Percentiles rank a stretch among this genome's conserved stretches.
These are phyloP conservation scores for Euzophera pinguis DNA, from an alignment of 2,888 invertebrate species.

Conservation along the genomic window DNA sequence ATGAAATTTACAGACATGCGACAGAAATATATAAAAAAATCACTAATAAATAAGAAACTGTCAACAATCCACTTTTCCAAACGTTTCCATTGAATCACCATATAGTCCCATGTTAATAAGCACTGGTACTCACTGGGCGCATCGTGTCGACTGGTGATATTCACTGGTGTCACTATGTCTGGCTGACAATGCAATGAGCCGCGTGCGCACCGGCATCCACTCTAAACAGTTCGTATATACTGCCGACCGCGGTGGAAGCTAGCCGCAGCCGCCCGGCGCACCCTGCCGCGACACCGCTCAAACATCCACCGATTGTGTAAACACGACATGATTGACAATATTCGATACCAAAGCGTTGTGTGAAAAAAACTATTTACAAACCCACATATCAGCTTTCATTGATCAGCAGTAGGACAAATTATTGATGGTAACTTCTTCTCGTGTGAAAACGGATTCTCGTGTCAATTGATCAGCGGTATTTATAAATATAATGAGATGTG, in stretches of 20 bases:
- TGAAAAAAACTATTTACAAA: slow-evolving; percentile 31
- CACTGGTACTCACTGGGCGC: slow-evolving; percentile 60
- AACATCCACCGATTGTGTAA: slow-evolving; percentile 42
- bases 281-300: slow-evolving; percentile 32
- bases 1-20: neutral
- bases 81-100: neutral
- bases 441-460: neutral
- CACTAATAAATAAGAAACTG: neutral
- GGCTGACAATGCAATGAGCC: neutral
- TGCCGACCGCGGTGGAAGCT: slow-evolving; percentile 25
- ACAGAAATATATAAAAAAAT: neutral
- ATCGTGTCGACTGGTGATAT: slow-evolving; percentile 42
- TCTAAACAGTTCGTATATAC: slow-evolving; percentile 43
- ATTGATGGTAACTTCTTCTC: neutral
- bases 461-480: neutral
- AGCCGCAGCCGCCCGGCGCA: slow-evolving; percentile 19
- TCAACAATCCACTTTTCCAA: slow-evolving; percentile 3
- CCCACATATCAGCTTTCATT: slow-evolving; percentile 18
- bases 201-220: slow-evolving; percentile 41
- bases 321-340: slow-evolving; percentile 24
- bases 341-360: neutral
- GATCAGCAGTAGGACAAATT: neutral
- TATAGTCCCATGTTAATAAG: slow-evolving; percentile 1
- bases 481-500: neutral
- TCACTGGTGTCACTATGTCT: slow-evolving; percentile 29